Percentiles rank a stretch among this genome's conserved stretches.
phyloP scores from a whole-genome alignment of 2,888 invertebrate species.

The Drosophila atroscutellata region DNA sequence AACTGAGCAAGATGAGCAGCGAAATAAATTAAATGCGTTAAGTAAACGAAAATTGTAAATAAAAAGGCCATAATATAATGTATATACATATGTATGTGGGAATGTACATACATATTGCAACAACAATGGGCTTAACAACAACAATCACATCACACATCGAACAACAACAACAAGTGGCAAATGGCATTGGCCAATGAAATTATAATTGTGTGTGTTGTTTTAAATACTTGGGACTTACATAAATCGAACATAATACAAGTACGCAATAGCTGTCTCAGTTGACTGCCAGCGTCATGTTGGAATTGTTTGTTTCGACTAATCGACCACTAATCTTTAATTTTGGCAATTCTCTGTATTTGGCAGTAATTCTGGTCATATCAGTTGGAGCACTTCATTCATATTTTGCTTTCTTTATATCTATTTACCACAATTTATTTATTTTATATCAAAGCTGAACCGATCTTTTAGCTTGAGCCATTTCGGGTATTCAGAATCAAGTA shows the following conservation, averaged over 20 bases:
- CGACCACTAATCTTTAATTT: neutral
- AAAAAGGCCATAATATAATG: conserved; percentile 51
- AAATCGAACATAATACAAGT: conserved; percentile 34
- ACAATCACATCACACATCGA: conserved; percentile 19
- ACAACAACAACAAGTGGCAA: conserved; percentile 31
- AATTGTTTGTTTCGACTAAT: neutral
- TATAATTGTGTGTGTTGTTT: conserved; percentile 3
- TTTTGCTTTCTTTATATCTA: neutral
- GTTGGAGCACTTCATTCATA: neutral
- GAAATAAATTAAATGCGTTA: conserved; percentile 61
- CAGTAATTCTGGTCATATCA: neutral
- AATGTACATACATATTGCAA: conserved; percentile 42
- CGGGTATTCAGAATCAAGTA: neutral
- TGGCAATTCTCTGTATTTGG: neutral
- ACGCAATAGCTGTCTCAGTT: conserved; percentile 10
- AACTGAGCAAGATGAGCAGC: conserved; percentile 44
- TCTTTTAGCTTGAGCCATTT: neutral
- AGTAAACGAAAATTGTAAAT: conserved; percentile 64
- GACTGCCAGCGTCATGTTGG: conserved; percentile 3
- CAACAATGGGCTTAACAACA: conserved; percentile 39
- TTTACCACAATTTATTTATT: neutral
- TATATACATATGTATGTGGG: conserved; percentile 8
- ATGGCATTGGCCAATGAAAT: conserved; percentile 42
- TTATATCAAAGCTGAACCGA: neutral
- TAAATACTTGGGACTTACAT: conserved; percentile 32